Percentiles rank a stretch among this genome's conserved stretches.
phyloP scores from a whole-genome alignment of 2,113 vertebrate species.

The Misgurnus anguillicaudatus region DNA sequence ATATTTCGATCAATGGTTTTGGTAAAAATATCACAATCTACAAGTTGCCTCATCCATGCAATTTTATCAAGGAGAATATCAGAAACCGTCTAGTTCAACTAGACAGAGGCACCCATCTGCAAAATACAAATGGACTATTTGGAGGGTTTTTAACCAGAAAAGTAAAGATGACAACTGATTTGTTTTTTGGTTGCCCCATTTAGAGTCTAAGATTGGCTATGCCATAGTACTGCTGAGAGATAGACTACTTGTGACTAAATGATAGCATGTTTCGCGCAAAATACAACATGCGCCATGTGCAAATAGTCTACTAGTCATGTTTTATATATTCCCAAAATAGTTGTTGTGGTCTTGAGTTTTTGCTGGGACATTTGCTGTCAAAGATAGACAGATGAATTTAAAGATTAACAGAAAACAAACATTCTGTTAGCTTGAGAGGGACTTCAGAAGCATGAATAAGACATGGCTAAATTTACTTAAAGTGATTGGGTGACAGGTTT shows the following conservation, averaged over 20 bases:
- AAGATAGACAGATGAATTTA: neutral
- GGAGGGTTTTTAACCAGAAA: neutral
- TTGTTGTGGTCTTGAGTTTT: conserved; percentile 19
- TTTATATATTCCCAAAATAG: conserved; percentile 24
- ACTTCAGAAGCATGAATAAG: conserved; percentile 48
- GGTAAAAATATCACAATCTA: conserved; percentile 58
- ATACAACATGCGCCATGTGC: neutral
- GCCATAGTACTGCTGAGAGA: neutral
- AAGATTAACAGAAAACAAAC: conserved; percentile 10
- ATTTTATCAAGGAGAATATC: conserved; percentile 19
- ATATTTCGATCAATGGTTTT: conserved; percentile 61
- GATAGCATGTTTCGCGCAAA: conserved; percentile 21
- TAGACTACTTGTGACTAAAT: conserved; percentile 11
- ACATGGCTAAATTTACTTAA: conserved; percentile 47
- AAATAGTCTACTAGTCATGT: conserved; percentile 35
- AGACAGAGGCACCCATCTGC: conserved; percentile 2
- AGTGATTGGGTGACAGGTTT: conserved; percentile 15
- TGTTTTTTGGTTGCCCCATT: neutral
- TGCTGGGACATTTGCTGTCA: neutral
- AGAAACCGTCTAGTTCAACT: neutral
- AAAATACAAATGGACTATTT: conserved; percentile 25
- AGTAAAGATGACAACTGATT: conserved; percentile 15
- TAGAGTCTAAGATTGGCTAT: conserved; percentile 1
- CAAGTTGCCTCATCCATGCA: neutral
- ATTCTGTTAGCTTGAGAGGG: conserved; percentile 14